A percentile compares a stretch with the other conserved stretches of the same genome.
phyloP scores from a whole-genome alignment of 2,113 vertebrate species.

The Psophia crepitans region DNA sequence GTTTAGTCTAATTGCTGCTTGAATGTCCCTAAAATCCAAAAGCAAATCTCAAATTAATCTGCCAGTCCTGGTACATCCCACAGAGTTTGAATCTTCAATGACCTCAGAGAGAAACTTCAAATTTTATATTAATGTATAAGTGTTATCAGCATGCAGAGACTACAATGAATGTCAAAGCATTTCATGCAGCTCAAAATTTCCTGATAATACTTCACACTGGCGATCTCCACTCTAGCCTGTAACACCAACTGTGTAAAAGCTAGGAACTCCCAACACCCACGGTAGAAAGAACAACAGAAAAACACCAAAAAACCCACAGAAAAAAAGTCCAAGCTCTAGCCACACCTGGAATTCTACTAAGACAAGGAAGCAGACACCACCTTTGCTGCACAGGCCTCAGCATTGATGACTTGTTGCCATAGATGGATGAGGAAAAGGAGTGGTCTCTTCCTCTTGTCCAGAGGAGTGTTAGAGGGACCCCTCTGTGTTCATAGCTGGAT shows the following conservation, averaged over 20 bases:
- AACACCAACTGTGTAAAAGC: not conserved
- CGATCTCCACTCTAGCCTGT: not conserved
- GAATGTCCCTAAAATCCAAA: not conserved
- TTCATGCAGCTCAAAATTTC: not conserved
- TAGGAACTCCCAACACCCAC: not conserved
- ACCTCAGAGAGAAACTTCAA: not conserved
- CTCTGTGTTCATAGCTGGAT: not conserved
- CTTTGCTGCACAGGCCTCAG: not conserved
- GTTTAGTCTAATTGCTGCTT: not conserved
- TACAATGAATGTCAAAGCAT: not conserved
- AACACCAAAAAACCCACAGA: rapidly evolving
- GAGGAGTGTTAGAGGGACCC: not conserved
- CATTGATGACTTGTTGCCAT: not conserved
- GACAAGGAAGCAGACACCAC: not conserved
- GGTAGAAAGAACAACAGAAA: not conserved
- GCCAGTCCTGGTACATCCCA: not conserved
- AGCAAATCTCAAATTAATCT: not conserved
- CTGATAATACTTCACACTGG: not conserved
- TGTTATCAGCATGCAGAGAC: not conserved
- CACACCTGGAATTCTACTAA: not conserved
- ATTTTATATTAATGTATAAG: not conserved
- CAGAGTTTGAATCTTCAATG: not conserved
- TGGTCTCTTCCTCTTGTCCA: not conserved
- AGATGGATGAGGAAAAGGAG: not conserved
- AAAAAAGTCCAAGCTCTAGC: not conserved